Conservation (phyloP, 2,113 vertebrate genomes). For the Rhinopithecus roxellana region DNA sequence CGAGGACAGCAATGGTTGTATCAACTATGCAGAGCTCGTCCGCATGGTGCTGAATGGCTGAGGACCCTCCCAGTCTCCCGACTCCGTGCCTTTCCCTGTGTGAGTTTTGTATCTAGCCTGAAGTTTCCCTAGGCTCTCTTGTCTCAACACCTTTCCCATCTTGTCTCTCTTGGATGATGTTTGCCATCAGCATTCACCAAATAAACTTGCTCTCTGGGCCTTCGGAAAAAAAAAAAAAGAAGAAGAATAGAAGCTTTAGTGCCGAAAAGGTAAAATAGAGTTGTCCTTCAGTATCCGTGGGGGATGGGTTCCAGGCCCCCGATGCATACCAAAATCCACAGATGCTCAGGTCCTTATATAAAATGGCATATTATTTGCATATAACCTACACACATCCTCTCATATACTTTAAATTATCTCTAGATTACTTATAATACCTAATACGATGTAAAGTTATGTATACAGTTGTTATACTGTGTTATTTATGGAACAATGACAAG, state of each 20-base stretch:
- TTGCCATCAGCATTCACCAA: conserved; percentile 70
- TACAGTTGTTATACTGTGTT: neutral
- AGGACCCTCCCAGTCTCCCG: conserved; percentile 66
- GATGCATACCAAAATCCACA: neutral
- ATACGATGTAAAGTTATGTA: no score
- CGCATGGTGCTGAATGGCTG: conserved; percentile 94
- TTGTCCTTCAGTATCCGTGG: neutral
- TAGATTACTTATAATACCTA: neutral
- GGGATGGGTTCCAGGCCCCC: neutral
- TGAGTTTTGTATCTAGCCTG: conserved; percentile 13
- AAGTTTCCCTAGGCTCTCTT: neutral
- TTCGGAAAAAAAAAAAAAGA: neutral
- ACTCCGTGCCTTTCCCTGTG: conserved; percentile 11
- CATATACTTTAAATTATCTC: neutral
- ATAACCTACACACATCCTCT: neutral
- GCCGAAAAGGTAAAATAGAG: neutral
- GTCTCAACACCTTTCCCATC: conserved; percentile 27
- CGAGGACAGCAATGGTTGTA: conserved; percentile 96
- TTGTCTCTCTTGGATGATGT: conserved; percentile 14
- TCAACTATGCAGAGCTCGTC: conserved; percentile 97
- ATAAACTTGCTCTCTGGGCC: conserved; percentile 71
- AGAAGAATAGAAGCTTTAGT: neutral
- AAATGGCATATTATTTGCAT: neutral
- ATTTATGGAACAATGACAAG: neutral
- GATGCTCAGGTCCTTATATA: neutral